Evolutionary conservation across 2,888 invertebrate genomes (phyloP), one percentile per base, ranked within the genome.

Genomic region (Drosophila longiperda): DNA sequence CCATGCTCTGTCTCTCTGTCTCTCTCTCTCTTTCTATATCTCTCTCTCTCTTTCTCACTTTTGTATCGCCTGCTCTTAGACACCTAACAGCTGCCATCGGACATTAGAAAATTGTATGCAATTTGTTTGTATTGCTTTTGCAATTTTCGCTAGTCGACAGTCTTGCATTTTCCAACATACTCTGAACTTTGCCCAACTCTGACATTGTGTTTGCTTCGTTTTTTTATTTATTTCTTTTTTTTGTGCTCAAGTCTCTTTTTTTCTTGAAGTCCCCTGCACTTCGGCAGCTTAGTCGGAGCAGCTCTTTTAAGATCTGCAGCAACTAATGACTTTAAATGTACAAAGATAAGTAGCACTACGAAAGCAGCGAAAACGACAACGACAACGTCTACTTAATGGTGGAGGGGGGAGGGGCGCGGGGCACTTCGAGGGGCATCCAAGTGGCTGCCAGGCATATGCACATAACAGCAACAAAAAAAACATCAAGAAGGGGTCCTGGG

Each of bases 251-350:
- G 34, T 9, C 34, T 20, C 50, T 40, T 36, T 23, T 26, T 26
- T 26, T 26, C 49, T 36, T 52, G 23, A 32, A 59, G 68, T 58
- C 40, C 59, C 57, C 32, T 59, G 68, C 57, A 70, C 26, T 62
- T 62, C 20, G 64, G 66, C 57, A 55, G 54, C 42, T 57, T 57
- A 73, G 63, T 58, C 62, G 33, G 67, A 34, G 67, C 61, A 49
- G 69, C 73, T 75, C 40, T 64, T 78, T 82, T 38, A 74, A 67
- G 74, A 65, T 62, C 55, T 53, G 60, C 66, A 65, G 74, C 72
- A 73, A 64, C 89, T 87, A 87, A 90, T 90, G 90, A 89, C 87
- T 90, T 90, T 89, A 87, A 89, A 77, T 84, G 87, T 69, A 73
- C 66, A 82, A 76, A 89, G 87, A 87, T 90, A 87, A 90, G 87